These are phyloP conservation scores for Homarus americanus DNA, from an alignment of 1,140 invertebrate species.

Conservation along the genomic window DNA sequence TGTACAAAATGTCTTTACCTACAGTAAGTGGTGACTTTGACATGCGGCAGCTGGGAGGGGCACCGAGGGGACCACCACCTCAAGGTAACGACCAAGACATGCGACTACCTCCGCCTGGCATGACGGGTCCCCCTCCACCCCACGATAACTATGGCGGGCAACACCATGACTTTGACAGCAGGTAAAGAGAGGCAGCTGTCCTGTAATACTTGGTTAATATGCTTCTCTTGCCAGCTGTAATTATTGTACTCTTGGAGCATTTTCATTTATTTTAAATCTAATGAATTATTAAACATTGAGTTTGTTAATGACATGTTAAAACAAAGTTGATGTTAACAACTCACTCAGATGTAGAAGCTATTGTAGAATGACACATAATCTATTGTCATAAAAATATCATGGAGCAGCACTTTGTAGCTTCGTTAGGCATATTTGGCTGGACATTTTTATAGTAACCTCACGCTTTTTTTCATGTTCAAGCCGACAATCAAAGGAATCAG, in stretches of 20 bases:
- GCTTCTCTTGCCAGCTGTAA: background rate
- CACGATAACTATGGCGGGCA: conserved; percentile 59
- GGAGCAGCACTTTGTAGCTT: background rate
- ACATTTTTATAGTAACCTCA: conserved; percentile 13
- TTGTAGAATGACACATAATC: background rate
- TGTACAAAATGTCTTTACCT: too few relatives aligned
- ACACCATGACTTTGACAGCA: conserved; percentile 71
- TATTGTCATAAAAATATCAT: background rate
- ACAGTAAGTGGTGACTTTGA: conserved; percentile 75
- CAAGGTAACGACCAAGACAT: conserved; percentile 75
- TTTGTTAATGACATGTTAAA: background rate
- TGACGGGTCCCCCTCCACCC: conserved; percentile 68
- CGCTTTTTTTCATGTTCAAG: conserved; percentile 45
- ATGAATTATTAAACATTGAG: background rate
- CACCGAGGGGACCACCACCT: conserved; percentile 37
- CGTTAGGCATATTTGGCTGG: background rate
- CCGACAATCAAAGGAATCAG: conserved; percentile 45
- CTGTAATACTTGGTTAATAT: background rate
- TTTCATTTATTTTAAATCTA: background rate
- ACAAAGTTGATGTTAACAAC: conserved; percentile 3
- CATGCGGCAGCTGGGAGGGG: conserved; percentile 70
- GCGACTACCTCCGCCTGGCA: conserved; percentile 70
- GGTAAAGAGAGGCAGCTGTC: background rate
- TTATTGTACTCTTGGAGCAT: background rate
- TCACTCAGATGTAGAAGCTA: background rate